Conservation (phyloP, 1,140 invertebrate genomes). For the Dendrolimus kikuchii region DNA sequence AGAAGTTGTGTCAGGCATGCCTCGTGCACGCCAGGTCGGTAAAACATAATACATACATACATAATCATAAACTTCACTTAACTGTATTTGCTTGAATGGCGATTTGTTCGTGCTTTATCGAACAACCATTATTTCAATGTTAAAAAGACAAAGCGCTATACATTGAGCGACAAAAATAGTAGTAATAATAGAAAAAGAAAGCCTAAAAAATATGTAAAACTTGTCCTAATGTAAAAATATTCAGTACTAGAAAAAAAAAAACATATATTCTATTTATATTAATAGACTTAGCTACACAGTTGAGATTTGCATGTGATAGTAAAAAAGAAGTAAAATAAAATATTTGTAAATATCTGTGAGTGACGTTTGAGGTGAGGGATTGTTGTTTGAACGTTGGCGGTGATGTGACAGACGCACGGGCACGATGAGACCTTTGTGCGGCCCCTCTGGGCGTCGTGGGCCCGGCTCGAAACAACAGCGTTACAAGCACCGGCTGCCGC, state of each 20-base stretch:
- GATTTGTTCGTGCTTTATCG: too few relatives aligned
- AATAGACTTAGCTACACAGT: background rate
- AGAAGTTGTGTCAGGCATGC: slow-evolving; percentile 71
- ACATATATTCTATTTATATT: too few relatives aligned
- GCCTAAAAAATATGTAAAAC: too few relatives aligned
- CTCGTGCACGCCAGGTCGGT: slow-evolving; percentile 73
- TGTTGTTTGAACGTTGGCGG: slow-evolving; percentile 45
- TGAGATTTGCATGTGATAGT: slow-evolving; percentile 2
- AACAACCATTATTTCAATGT: too few relatives aligned
- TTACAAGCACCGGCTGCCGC: slow-evolving; percentile 93
- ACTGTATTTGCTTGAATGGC: too few relatives aligned
- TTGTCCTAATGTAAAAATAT: too few relatives aligned
- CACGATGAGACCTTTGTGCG: slow-evolving; percentile 80
- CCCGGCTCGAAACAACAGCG: slow-evolving; percentile 77
- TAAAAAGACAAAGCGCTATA: too few relatives aligned
- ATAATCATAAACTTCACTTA: too few relatives aligned
- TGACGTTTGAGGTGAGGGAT: slow-evolving; percentile 12
- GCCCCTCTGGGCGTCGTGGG: slow-evolving; percentile 72
- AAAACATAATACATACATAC: slow-evolving; percentile 15
- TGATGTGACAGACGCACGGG: slow-evolving; percentile 80
- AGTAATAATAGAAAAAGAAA: too few relatives aligned
- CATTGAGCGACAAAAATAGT: too few relatives aligned
- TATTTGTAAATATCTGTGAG: too few relatives aligned
- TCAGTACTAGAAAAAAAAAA: too few relatives aligned
- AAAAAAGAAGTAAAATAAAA: slow-evolving; percentile 1